Evolutionary conservation across 2,113 vertebrate species (phyloP), one percentile per base, ranked within the genome.

Genomic region (Odontophorus gujanensis): DNA sequence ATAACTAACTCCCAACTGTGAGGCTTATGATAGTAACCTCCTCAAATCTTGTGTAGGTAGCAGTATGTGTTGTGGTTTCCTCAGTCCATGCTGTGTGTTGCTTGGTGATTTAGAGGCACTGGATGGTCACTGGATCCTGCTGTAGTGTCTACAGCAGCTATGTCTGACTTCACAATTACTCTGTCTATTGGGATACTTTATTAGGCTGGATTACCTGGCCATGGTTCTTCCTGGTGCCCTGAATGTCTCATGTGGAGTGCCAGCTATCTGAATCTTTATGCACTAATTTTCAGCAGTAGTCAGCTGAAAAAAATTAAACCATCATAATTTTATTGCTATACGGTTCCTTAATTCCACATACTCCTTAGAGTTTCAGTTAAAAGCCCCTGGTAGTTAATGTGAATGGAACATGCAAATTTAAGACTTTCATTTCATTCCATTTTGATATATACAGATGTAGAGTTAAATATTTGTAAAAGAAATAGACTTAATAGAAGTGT

Each of bases 401-500:
- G 34, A 90, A 17, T 45, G 67, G 55, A 85, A 62, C 9, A 34
- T 6, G 30, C 3, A 40, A 34, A 55, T 63, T 36, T 43, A 22
- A 69, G 62, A 50, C 25, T 36, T 72, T 28, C 0, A 20, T 85
- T 95, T 90, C 47, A 47, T 74, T 71, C 63, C 8, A 43, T 80
- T 93, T 89, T 61, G 62, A 73, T 81, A 76, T 77, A 69, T 8
- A 43, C 59, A 88, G 21, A 8, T 43, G 58, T 42, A 69, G 55
- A 82, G 92, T 86, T 65, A 91, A 93, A 48, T 69, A 91, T 81
- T 40, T 55, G 30, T 69, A 24, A 80, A 87, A 85, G 11, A 63
- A 80, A 83, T 4, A 68, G 63, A 53, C 9, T 67, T 66, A 81
- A 63, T 92, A 92, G 69, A 90, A n/a, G n/a, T 45, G 3, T 68